Evolutionary conservation across 2,797 vertebrate species (phyloP), one percentile per base, ranked within the genome.

Genomic region (Fistularia tabacaria): DNA sequence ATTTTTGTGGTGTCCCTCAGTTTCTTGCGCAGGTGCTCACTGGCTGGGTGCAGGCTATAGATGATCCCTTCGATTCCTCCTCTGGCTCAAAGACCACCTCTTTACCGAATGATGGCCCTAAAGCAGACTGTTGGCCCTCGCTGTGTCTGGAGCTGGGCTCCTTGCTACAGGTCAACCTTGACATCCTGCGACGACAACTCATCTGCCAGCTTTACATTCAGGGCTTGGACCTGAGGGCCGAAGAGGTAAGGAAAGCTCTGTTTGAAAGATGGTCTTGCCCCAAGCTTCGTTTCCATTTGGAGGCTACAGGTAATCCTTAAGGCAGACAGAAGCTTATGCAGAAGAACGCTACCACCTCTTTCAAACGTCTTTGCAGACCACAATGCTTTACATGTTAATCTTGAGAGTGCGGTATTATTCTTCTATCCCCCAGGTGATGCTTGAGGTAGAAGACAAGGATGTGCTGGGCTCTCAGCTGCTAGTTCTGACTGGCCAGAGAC

Each of bases 401-500:
- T 25, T 25, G 25, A 25, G 25, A 25, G 25, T 25, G 5, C 5
- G 25, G 25, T 25, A 25, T 25, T 25, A 6, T 3, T 11, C 5
- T 41, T 8, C 7, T 3, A 2, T 11, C n/a, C 7, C 13, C 46
- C 73, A 99, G 97, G 93, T 92, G 57, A 94, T 94, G 79, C 64
- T 96, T 14, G 92, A 93, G 80, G 96, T 99, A 48, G 88, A 93
- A 7, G 97, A 99, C 81, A 94, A 92, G 70, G 97, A 99, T 25
- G 95, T 98, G 37, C 82, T 99, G 53, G 97, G 95, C 9, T 98
- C 96, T 6, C 97, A 99, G 89, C 86, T 99, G 71, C 85, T 99
- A 54, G 84, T 99, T 40, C 71, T 99, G 78, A 93, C 91, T 0
- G 97, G 96, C 10, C 97, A 99, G 89, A 92, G 97, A 61, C 80